Evolutionary conservation across 1,140 invertebrate genomes (phyloP).

Genomic region (Piezodorus guildinii): DNA sequence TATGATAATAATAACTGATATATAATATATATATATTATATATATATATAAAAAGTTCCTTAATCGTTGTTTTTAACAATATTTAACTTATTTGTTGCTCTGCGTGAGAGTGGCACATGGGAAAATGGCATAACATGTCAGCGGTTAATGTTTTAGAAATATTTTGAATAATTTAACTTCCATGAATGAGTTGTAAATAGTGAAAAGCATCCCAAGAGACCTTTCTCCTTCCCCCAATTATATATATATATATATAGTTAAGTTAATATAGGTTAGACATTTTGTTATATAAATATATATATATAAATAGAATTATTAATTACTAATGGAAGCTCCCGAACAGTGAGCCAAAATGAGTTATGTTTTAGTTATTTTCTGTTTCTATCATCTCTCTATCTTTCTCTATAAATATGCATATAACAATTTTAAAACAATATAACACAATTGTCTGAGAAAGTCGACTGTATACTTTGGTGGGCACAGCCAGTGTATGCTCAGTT

Average conservation of each 20-base stretch:
- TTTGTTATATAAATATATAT: constrained; percentile 11
- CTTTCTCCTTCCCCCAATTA: neutral
- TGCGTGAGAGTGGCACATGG: constrained; percentile 2
- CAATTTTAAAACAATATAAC: neutral
- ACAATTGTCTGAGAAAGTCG: neutral
- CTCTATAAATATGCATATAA: constrained; percentile 6
- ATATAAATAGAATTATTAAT: constrained; percentile 11
- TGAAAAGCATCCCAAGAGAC: neutral
- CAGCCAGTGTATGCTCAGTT: neutral
- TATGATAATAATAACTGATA: constrained; percentile 2
- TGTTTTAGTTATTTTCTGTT: constrained; percentile 4
- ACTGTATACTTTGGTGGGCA: constrained; percentile 1
- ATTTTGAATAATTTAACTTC: constrained; percentile 18
- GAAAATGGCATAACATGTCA: constrained; percentile 11
- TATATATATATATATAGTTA: constrained; percentile 9
- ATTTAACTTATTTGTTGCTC: constrained; percentile 18
- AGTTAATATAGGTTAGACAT: constrained; percentile 16
- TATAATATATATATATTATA: neutral
- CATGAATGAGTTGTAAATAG: constrained; percentile 11
- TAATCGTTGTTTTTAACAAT: constrained; percentile 18
- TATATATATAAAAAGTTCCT: constrained; percentile 16
- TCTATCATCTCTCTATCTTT: constrained; percentile 2
- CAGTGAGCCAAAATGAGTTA: neutral
- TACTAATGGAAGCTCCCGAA: neutral
- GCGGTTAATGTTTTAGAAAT: constrained; percentile 12